These are phyloP conservation scores for Anguilla obscura DNA, from an alignment of 2,797 vertebrate species.

Conservation along the genomic window DNA sequence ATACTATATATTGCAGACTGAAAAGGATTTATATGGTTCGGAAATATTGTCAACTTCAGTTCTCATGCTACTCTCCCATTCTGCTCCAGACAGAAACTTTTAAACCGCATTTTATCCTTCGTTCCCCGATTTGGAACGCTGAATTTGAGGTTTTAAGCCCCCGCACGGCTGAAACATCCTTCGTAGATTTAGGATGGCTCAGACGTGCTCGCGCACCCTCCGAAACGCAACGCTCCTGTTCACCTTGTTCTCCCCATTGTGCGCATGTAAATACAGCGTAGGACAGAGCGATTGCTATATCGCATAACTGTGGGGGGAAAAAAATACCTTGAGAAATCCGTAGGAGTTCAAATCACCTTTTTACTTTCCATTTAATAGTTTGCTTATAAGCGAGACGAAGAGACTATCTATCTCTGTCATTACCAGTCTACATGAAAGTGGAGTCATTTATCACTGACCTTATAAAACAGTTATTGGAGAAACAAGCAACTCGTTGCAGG, in stretches of 20 bases:
- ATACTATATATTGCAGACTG: too few species aligned
- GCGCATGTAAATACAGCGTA: not conserved
- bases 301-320: not conserved
- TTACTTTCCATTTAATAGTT: slow-evolving; percentile 31
- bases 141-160: not conserved
- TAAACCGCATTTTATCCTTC: not conserved
- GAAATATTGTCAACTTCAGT: not conserved
- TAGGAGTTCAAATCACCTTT: slow-evolving; percentile 18
- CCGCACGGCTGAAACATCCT: not conserved
- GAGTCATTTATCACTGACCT: slow-evolving; percentile 39
- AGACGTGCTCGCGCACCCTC: not conserved
- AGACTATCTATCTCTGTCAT: slow-evolving; percentile 46
- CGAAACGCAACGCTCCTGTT: not conserved
- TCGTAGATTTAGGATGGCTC: not conserved
- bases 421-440: slow-evolving; percentile 36
- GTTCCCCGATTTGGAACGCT: not conserved
- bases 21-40: too few species aligned
- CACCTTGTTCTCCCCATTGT: not conserved
- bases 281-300: not conserved
- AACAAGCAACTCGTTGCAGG: slow-evolving; percentile 30
- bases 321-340: slow-evolving; percentile 28
- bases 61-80: not conserved
- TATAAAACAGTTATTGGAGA: slow-evolving; percentile 36
- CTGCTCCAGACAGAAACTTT: not conserved
- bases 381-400: slow-evolving; percentile 37